phyloP scores from a whole-genome alignment of 2,888 invertebrate genomes.

The Xestia c-nigrum region DNA sequence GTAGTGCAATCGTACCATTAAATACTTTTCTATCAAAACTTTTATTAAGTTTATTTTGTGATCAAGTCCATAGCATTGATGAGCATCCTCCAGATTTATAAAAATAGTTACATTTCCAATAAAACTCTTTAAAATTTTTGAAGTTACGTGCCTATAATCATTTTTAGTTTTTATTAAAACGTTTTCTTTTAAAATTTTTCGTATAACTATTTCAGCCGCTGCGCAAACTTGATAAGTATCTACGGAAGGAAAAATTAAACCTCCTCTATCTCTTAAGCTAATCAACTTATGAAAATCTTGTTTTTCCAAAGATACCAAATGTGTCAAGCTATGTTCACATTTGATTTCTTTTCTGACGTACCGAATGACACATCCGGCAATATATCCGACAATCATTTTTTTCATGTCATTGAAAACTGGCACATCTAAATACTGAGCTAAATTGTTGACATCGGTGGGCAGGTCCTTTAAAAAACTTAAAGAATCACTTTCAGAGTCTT shows the following conservation, averaged over 20 bases:
- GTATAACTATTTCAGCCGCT: neutral
- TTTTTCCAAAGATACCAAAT: neutral
- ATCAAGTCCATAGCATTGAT: neutral
- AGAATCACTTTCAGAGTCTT: neutral
- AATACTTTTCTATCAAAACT: neutral
- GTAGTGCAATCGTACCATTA: neutral
- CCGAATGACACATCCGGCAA: neutral
- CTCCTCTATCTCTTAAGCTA: constrained; percentile 1
- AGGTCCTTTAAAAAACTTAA: neutral
- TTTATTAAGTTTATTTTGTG: neutral
- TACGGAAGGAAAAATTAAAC: constrained; percentile 1
- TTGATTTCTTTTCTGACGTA: neutral
- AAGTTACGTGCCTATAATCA: neutral
- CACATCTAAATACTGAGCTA: neutral
- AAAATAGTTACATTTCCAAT: neutral
- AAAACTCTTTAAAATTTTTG: neutral
- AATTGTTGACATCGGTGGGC: neutral
- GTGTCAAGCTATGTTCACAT: neutral
- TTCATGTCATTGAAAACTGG: constrained; percentile 1
- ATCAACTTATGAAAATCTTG: neutral
- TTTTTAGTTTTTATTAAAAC: neutral
- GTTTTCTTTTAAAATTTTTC: constrained; percentile 1
- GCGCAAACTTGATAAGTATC: neutral
- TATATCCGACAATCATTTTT: neutral
- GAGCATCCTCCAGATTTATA: neutral